Evolutionary conservation across 2,888 invertebrate genomes (phyloP).

Genomic region (Chesias legatella): DNA sequence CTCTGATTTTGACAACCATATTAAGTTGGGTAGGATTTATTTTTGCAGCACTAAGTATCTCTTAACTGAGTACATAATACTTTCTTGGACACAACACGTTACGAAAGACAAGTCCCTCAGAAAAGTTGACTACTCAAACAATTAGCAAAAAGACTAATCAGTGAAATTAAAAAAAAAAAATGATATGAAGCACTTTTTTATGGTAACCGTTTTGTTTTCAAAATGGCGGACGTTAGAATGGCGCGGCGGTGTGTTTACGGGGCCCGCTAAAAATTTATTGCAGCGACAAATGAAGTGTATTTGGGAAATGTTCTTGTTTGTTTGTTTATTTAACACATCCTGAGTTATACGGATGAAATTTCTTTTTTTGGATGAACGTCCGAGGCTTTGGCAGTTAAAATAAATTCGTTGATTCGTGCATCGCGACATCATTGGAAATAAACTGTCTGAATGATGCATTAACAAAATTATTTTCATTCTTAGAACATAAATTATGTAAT

Average conservation of each 20-base stretch:
- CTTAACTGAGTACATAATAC: no score
- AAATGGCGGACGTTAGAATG: conserved; percentile 30
- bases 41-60: no score
- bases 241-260: conserved; percentile 32
- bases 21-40: no score
- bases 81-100: no score
- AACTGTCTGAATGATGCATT: no score
- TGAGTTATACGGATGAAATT: neutral
- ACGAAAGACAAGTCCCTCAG: conserved; percentile 1
- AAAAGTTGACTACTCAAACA: conserved; percentile 33
- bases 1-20: no score
- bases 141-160: conserved; percentile 43
- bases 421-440: no score
- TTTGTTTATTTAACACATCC: conserved; percentile 14
- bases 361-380: neutral
- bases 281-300: conserved; percentile 26
- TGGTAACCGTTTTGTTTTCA: conserved; percentile 32
- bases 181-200: conserved; percentile 40
- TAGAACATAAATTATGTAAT: no score
- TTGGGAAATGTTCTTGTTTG: conserved; percentile 18
- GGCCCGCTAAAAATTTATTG: conserved; percentile 26
- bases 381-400: neutral
- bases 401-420: neutral
- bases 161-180: conserved; percentile 53
- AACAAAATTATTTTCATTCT: no score